These are phyloP conservation scores for Mythimna loreyi DNA, from an alignment of 2,888 invertebrate species.

Conservation along the genomic window DNA sequence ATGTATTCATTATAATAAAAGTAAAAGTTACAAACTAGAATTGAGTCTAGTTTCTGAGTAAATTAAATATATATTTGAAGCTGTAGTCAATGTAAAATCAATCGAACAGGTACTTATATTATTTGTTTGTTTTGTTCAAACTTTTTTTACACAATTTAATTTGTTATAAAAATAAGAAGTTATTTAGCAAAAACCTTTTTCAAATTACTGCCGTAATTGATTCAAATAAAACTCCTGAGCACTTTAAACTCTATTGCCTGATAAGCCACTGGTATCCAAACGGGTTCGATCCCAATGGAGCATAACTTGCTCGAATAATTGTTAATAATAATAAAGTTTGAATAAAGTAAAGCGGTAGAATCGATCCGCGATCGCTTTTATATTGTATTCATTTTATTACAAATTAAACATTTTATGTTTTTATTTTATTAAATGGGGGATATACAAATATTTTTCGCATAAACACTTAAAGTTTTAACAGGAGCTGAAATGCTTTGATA, in stretches of 20 bases:
- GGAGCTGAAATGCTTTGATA: conserved; percentile 63
- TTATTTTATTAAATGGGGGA: conserved; percentile 63
- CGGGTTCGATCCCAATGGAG: conserved; percentile 32
- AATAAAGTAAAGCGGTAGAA: conserved; percentile 48
- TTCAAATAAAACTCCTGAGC: conserved; percentile 40
- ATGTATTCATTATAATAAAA: conserved; percentile 8
- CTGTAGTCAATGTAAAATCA: neutral
- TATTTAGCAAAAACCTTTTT: conserved; percentile 21
- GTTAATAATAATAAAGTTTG: conserved; percentile 53
- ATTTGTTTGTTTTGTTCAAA: neutral
- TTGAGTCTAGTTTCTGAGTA: conserved; percentile 16
- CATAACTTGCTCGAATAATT: conserved; percentile 56
- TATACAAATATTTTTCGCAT: conserved; percentile 53
- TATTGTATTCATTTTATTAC: conserved; percentile 62
- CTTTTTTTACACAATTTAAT: neutral
- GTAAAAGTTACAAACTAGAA: conserved; percentile 10
- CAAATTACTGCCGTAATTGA: conserved; percentile 21
- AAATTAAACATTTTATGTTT: conserved; percentile 65
- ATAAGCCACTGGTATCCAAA: conserved; percentile 36
- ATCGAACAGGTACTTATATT: neutral
- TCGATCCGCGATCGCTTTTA: conserved; percentile 44
- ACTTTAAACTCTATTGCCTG: conserved; percentile 30
- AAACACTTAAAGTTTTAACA: conserved; percentile 64
- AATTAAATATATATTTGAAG: conserved; percentile 5
- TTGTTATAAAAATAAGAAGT: neutral